These are phyloP conservation scores for Lordiphosa collinella DNA, from an alignment of 1,140 invertebrate species.

Conservation along the genomic window DNA sequence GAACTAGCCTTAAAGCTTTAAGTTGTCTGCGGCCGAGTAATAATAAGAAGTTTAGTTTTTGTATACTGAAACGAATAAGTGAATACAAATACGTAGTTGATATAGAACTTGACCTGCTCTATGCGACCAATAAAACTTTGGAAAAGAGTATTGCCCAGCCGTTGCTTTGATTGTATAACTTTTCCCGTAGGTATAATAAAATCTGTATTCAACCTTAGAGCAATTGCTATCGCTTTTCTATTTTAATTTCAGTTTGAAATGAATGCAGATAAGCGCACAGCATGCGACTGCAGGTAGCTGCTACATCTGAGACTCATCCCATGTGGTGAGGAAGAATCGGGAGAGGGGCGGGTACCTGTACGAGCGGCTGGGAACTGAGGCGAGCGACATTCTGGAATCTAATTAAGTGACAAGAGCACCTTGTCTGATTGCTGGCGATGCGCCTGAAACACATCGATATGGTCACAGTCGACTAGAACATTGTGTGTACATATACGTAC, in stretches of 20 bases:
- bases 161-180: no score
- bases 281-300: constrained; percentile 24
- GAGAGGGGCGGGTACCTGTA: neutral
- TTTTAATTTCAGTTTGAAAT: constrained; percentile 12
- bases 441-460: constrained; percentile 53
- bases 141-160: no score
- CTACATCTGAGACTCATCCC: neutral
- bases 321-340: neutral
- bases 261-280: constrained; percentile 25
- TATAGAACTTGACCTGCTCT: no score
- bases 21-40: no score
- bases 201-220: neutral
- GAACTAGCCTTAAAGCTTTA: no score
- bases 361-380: no score
- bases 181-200: neutral
- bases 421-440: constrained; percentile 57
- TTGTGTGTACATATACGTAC: constrained; percentile 9
- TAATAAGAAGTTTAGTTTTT: no score
- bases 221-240: no score
- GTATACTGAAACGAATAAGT: no score
- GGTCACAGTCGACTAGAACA: constrained; percentile 26
- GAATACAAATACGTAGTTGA: no score
- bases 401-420: constrained; percentile 68
- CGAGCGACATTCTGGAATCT: constrained; percentile 37
- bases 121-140: no score